These are phyloP conservation scores for Lindbergichthys nudifrons DNA, from an alignment of 2,797 vertebrate species.

Conservation along the genomic window DNA sequence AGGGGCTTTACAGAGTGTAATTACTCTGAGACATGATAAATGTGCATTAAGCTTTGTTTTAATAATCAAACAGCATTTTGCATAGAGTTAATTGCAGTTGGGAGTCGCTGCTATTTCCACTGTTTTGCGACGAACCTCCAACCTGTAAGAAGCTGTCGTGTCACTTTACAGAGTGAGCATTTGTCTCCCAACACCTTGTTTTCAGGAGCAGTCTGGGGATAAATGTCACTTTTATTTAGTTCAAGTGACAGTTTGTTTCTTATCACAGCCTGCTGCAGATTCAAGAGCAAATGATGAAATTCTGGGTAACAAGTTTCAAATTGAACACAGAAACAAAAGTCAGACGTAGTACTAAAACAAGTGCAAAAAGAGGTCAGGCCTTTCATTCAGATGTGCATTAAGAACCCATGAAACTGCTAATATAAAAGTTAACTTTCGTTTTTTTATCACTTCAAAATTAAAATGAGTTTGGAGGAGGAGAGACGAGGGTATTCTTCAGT, in stretches of 20 bases:
- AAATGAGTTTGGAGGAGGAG: background rate
- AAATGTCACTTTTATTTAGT: conserved; percentile 42
- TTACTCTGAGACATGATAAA: no score
- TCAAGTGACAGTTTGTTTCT: conserved; percentile 16
- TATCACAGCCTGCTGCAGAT: conserved; percentile 25
- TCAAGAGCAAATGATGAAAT: conserved; percentile 53
- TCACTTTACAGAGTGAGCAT: conserved; percentile 13
- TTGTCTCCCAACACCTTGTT: conserved; percentile 23
- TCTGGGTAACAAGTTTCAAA: conserved; percentile 33
- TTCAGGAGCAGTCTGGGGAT: conserved; percentile 8
- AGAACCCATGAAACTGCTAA: background rate
- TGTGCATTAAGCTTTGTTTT: background rate
- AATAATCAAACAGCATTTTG: background rate
- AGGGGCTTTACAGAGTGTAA: background rate
- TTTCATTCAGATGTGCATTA: conserved; percentile 9
- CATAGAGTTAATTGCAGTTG: background rate
- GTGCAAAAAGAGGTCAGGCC: background rate
- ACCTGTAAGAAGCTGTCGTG: conserved; percentile 22
- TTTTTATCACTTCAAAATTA: background rate
- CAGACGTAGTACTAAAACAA: conserved; percentile 15
- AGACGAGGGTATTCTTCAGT: background rate
- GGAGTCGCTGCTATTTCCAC: background rate
- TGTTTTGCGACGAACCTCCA: background rate
- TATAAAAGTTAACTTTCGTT: conserved; percentile 10
- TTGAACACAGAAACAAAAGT: conserved; percentile 22